A percentile compares a stretch with the other conserved stretches of the same genome.
phyloP scores from a whole-genome alignment of 2,888 invertebrate species.

The Clusia tigrina region DNA sequence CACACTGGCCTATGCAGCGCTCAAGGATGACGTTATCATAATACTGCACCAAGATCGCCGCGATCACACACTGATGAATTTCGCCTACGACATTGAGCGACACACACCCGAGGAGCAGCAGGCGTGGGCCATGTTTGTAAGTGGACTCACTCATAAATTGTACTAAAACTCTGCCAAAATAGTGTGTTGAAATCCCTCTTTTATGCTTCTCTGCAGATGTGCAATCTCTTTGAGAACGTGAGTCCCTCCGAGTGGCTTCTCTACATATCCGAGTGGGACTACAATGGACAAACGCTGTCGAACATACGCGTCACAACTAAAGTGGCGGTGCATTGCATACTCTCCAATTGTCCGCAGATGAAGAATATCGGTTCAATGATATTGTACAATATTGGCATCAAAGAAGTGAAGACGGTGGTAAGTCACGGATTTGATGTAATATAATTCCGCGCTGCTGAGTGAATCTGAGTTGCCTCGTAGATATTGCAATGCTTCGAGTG shows the following conservation, averaged over 20 bases:
- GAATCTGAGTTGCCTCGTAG: too few relatives aligned
- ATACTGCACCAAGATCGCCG: conserved; percentile 89
- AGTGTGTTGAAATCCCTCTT: too few relatives aligned
- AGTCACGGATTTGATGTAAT: conserved; percentile 64
- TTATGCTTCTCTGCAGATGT: conserved; percentile 77
- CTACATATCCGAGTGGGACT: conserved; percentile 92
- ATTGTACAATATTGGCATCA: conserved; percentile 89
- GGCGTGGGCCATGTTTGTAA: conserved; percentile 81
- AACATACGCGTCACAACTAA: conserved; percentile 92
- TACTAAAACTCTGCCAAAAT: background rate
- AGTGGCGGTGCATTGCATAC: conserved; percentile 85
- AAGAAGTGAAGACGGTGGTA: conserved; percentile 98
- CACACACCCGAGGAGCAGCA: conserved; percentile 78
- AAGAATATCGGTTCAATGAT: conserved; percentile 86
- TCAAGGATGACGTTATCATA: conserved; percentile 89
- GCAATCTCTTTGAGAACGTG: conserved; percentile 88
- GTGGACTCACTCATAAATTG: too few relatives aligned
- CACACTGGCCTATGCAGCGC: conserved; percentile 77
- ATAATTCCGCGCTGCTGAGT: too few relatives aligned
- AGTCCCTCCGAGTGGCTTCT: conserved; percentile 92
- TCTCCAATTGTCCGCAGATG: conserved; percentile 75
- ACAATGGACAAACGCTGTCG: conserved; percentile 77
- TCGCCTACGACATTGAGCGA: conserved; percentile 81
- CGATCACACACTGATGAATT: conserved; percentile 88
- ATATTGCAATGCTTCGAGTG: too few relatives aligned